phyloP scores from a whole-genome alignment of 1,140 invertebrate genomes.

The Lethocerus indicus region DNA sequence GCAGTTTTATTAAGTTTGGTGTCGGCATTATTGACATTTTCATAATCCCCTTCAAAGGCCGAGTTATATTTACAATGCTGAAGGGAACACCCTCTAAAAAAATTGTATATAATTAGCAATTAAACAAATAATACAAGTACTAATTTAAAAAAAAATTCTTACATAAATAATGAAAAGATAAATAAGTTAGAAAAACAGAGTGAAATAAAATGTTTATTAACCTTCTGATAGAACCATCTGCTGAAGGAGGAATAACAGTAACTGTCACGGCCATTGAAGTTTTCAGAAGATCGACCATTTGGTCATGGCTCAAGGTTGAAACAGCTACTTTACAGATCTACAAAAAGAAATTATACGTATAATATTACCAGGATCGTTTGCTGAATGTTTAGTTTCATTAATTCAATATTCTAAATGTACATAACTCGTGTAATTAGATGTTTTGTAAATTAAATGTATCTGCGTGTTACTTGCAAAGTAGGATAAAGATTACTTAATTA shows the following conservation, averaged over 20 bases:
- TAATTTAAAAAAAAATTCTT: neutral
- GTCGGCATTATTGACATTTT: slow-evolving; percentile 37
- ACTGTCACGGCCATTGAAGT: slow-evolving; percentile 74
- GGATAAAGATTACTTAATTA: too few species aligned
- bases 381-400: too few species aligned
- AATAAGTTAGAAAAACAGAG: neutral
- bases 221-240: slow-evolving; percentile 47
- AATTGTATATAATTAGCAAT: slow-evolving; percentile 3
- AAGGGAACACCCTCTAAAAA: slow-evolving; percentile 42
- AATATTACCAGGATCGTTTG: too few species aligned
- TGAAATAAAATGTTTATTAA: slow-evolving; percentile 17
- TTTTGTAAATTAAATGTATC: too few species aligned
- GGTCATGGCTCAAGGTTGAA: slow-evolving; percentile 76
- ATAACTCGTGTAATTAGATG: too few species aligned
- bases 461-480: too few species aligned
- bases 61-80: slow-evolving; percentile 47
- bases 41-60: slow-evolving; percentile 51
- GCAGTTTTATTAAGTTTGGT: slow-evolving; percentile 8
- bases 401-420: too few species aligned
- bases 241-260: slow-evolving; percentile 59
- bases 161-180: neutral
- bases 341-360: slow-evolving; percentile 15
- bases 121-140: neutral
- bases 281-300: slow-evolving; percentile 85
- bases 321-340: slow-evolving; percentile 78